These are phyloP conservation scores for Hippoglossus hippoglossus DNA, from an alignment of 2,797 vertebrate species.

Conservation along the genomic window DNA sequence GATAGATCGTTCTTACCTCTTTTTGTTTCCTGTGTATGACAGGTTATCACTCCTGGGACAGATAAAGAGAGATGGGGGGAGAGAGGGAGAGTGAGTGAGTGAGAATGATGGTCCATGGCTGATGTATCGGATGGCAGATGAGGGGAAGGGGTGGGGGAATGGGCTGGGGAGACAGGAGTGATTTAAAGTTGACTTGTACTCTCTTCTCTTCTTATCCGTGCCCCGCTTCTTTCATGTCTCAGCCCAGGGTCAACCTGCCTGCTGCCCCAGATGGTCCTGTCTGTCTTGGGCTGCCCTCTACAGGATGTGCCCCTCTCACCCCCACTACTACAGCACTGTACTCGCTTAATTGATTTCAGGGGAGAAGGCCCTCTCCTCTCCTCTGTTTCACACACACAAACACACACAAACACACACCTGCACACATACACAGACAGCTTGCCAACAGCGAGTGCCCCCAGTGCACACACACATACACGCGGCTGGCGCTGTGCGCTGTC, in stretches of 20 bases:
- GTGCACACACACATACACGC: constrained; percentile 78
- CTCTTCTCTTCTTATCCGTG: constrained; percentile 67
- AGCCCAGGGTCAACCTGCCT: constrained; percentile 78
- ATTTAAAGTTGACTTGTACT: constrained; percentile 81
- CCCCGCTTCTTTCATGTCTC: constrained; percentile 83
- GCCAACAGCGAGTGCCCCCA: constrained; percentile 68
- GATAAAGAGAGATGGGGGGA: constrained; percentile 42
- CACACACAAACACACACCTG: constrained; percentile 59
- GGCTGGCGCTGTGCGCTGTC: constrained; percentile 88
- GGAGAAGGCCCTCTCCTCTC: constrained; percentile 72
- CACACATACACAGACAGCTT: constrained; percentile 73
- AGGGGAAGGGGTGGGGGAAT: constrained; percentile 50
- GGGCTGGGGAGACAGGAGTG: constrained; percentile 66
- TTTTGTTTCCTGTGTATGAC: constrained; percentile 83
- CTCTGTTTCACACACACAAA: constrained; percentile 63
- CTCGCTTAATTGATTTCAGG: constrained; percentile 91
- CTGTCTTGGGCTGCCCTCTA: constrained; percentile 81
- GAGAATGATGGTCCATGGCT: constrained; percentile 72
- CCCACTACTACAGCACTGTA: constrained; percentile 70
- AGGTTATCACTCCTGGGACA: constrained; percentile 78
- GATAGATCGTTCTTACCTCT: constrained; percentile 69
- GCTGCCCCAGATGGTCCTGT: constrained; percentile 91
- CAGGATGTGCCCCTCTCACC: constrained; percentile 84
- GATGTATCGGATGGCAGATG: constrained; percentile 77
- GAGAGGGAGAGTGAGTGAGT: constrained; percentile 56